Evolutionary conservation across 2,797 vertebrate species (phyloP), one percentile per base, ranked within the genome.

Genomic region (Tenualosa thibaudeaui): DNA sequence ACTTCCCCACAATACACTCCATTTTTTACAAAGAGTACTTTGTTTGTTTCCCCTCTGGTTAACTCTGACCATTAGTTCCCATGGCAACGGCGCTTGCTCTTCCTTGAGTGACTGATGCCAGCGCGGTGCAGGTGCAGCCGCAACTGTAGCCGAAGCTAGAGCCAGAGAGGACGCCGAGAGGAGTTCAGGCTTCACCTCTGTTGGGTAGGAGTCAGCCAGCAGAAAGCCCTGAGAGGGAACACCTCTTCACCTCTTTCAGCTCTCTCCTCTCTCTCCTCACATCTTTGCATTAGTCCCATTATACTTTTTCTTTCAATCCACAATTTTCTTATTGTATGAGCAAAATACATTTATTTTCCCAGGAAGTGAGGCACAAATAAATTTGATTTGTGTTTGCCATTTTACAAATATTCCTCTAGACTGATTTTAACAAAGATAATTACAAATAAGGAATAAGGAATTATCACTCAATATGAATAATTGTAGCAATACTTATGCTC

Each of bases 41-140:
- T 94, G 94, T 95, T 95, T 95, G 94, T 95, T 95, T 94, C 93
- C 94, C 94, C 93, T 93, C 94, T 94, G 93, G 93, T 95, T 94
- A 95, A 95, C 93, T 93, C 93, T 92, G 92, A 93, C 92, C 92
- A 94, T 90, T 91, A 89, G 95, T 96, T 96, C 90, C 95, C 94
- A 96, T 96, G 91, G 94, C 94, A 95, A 96, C 95, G 91, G 87
- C 89, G 90, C 92, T 90, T 94, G 90, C 90, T 91, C 87, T 91
- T 91, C 90, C 86, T 84, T 87, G 88, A 89, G 90, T 93, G 91
- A 90, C 82, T 85, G 92, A 89, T 81, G 82, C 78, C 75, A 31
- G 89, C 82, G 82, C 62, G 78, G 84, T 8, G 49, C 85, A 89
- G 86, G 86, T 54, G 37, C 75, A 82, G 87, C 85, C 87, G 22